Percentiles rank a stretch among this genome's conserved stretches.
Evolutionary conservation across 2,888 invertebrate species (phyloP).

Genomic region (Microctonus aethiopoides): DNA sequence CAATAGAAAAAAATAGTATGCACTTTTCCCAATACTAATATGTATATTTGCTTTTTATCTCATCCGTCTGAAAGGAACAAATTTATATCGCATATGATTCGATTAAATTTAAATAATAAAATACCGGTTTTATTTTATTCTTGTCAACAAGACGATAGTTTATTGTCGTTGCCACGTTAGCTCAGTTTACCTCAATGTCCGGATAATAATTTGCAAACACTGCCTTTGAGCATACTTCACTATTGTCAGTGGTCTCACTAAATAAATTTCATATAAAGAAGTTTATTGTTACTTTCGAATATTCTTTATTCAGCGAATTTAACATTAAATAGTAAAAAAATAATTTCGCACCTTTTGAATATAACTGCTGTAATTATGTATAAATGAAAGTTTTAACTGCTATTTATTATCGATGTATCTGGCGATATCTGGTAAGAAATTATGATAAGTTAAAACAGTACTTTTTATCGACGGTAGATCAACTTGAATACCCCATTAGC

Average conservation of each 20-base stretch:
- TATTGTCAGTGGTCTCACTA: not conserved
- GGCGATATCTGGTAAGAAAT: not conserved
- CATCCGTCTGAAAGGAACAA: no score
- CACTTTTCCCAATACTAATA: no score
- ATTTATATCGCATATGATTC: not conserved
- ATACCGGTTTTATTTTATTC: not conserved
- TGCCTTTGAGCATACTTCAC: slow-evolving; percentile 59
- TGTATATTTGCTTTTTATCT: no score
- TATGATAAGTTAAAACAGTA: not conserved
- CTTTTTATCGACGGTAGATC: not conserved
- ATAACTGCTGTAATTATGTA: not conserved
- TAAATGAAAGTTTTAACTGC: not conserved
- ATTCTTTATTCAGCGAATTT: not conserved
- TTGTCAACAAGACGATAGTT: not conserved
- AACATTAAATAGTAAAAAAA: not conserved
- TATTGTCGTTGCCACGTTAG: not conserved
- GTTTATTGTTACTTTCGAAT: not conserved
- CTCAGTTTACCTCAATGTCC: slow-evolving; percentile 47
- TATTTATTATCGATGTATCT: not conserved
- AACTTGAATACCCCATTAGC: no score
- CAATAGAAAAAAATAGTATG: no score
- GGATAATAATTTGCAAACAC: slow-evolving; percentile 65
- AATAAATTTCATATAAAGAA: slow-evolving; percentile 3
- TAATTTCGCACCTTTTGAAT: not conserved
- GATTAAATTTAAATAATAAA: not conserved